Evolutionary conservation across 2,113 vertebrate species (phyloP).

Genomic region (Brachionichthys hirsutus): DNA sequence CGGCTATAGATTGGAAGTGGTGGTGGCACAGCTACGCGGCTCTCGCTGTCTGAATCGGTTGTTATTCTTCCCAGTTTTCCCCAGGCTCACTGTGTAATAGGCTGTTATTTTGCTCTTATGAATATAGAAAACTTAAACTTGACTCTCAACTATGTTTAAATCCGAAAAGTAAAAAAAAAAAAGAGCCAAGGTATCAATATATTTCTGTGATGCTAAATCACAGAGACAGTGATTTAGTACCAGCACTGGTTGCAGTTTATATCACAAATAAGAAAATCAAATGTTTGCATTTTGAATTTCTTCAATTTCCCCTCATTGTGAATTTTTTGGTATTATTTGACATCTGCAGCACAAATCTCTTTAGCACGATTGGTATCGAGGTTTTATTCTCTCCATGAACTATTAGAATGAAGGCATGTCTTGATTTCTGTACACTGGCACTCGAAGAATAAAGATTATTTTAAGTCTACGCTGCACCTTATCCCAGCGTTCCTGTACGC

Average conservation of each 20-base stretch:
- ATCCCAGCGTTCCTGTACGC: no score
- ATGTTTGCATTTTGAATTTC: no score
- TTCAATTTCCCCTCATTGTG: no score
- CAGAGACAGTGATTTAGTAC: constrained; percentile 27
- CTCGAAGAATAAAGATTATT: no score
- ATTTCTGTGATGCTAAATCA: constrained; percentile 50
- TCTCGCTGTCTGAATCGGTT: constrained; percentile 64
- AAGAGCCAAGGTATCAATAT: constrained; percentile 48
- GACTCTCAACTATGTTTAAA: constrained; percentile 56
- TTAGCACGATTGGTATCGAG: no score
- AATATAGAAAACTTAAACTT: constrained; percentile 63
- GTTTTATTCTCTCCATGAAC: no score
- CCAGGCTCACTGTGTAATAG: constrained; percentile 49
- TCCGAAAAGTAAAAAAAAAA: constrained; percentile 57
- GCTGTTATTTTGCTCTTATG: constrained; percentile 60
- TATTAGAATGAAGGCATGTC: no score
- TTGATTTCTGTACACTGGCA: no score
- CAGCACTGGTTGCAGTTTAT: constrained; percentile 11
- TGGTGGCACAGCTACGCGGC: constrained; percentile 53
- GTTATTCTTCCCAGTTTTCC: constrained; percentile 66
- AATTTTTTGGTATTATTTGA: no score
- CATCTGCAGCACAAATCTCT: no score
- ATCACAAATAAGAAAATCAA: no score
- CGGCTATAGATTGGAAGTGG: constrained; percentile 74
- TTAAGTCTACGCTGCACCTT: no score